Conservation (phyloP, 2,888 invertebrate genomes). For the Pristionchus japonicus region DNA sequence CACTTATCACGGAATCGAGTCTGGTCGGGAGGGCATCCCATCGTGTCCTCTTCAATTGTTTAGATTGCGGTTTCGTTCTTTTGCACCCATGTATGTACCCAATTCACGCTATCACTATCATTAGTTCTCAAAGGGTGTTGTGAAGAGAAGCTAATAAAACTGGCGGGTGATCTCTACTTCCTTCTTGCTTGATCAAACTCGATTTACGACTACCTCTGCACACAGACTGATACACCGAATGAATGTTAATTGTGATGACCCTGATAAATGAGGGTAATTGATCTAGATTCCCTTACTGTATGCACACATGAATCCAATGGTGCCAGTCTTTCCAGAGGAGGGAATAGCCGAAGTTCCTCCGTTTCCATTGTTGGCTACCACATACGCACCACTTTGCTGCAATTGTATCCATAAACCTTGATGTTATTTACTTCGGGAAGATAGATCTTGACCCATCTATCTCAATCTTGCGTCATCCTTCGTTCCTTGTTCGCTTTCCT, state of each 20-base stretch:
- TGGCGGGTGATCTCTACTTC: neutral
- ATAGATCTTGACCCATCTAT: slow-evolving; percentile 21
- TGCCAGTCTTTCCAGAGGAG: slow-evolving; percentile 7
- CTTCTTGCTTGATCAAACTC: neutral
- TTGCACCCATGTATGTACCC: neutral
- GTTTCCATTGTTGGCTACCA: neutral
- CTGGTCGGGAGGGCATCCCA: neutral
- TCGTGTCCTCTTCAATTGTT: neutral
- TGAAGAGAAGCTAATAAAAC: neutral
- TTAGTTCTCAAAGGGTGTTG: neutral
- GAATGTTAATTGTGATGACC: neutral
- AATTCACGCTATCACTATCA: neutral
- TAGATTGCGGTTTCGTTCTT: neutral
- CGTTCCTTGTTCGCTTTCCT: neutral
- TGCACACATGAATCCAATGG: slow-evolving; percentile 34
- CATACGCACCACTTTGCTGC: slow-evolving; percentile 15
- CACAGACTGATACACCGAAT: neutral
- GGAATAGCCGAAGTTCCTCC: neutral
- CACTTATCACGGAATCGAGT: slow-evolving; percentile 34
- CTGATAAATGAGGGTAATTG: neutral
- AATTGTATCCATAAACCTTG: neutral
- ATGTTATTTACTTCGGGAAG: neutral
- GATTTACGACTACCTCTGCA: neutral
- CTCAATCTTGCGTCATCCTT: neutral
- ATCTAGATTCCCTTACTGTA: neutral